Evolutionary conservation across 1,140 invertebrate species (phyloP).

Genomic region (Drosophila pallidifrons): DNA sequence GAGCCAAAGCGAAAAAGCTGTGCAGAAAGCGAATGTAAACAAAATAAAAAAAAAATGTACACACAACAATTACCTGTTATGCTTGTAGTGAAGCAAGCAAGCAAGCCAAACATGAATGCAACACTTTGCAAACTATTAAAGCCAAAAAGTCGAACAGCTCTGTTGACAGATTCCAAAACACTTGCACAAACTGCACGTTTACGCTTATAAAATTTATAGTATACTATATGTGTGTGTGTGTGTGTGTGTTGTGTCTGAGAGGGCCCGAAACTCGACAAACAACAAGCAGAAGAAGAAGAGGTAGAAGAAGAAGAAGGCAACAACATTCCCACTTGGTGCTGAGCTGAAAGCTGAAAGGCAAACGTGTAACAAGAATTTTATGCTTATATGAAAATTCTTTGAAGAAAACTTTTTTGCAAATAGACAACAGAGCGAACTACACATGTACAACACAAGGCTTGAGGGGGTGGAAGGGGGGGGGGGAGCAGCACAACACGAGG

Average conservation of each 20-base stretch:
- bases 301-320: neutral
- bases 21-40: slow-evolving; percentile 1
- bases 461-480: no score
- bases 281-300: neutral
- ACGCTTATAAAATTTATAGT: slow-evolving; percentile 64
- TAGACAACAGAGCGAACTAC: slow-evolving; percentile 50
- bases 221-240: slow-evolving; percentile 10
- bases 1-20: slow-evolving; percentile 1
- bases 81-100: neutral
- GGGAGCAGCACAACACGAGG: slow-evolving; percentile 29
- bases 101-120: slow-evolving; percentile 35
- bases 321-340: neutral
- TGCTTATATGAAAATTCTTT: slow-evolving; percentile 55
- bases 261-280: slow-evolving; percentile 37
- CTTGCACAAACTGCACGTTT: slow-evolving; percentile 67
- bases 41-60: slow-evolving; percentile 20
- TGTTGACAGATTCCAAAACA: slow-evolving; percentile 62
- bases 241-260: neutral
- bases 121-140: slow-evolving; percentile 59
- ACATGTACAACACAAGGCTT: slow-evolving; percentile 35
- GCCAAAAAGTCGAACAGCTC: slow-evolving; percentile 50
- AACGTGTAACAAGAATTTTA: slow-evolving; percentile 58
- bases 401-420: slow-evolving; percentile 51
- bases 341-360: slow-evolving; percentile 52
- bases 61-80: slow-evolving; percentile 59